Conservation (phyloP, 2,113 vertebrate species). For the Campylomormyrus tamandua region DNA sequence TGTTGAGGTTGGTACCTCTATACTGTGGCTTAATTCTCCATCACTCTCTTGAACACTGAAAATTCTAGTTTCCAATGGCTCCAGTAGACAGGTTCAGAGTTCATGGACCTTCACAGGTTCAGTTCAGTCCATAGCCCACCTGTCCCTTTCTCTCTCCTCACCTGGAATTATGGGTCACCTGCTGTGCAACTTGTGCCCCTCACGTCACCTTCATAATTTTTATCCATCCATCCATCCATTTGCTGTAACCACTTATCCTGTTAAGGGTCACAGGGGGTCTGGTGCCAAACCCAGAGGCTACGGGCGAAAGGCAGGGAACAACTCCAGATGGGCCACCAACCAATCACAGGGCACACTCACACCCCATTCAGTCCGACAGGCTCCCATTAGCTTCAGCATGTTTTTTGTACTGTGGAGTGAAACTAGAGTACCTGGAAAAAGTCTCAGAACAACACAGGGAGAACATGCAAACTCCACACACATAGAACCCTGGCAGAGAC, state of each 20-base stretch:
- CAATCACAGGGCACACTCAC: background rate
- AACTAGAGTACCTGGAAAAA: background rate
- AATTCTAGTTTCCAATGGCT: background rate
- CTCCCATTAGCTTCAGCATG: background rate
- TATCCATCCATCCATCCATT: background rate
- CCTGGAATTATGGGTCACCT: background rate
- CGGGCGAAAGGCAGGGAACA: too few relatives aligned
- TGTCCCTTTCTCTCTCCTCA: background rate
- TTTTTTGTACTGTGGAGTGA: background rate
- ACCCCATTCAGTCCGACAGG: background rate
- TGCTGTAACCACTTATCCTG: background rate
- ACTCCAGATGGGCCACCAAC: too few relatives aligned
- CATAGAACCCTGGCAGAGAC: background rate
- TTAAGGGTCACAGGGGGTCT: too few relatives aligned
- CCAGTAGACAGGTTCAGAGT: background rate
- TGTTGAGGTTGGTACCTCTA: background rate
- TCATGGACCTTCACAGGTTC: background rate
- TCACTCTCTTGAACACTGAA: too few relatives aligned
- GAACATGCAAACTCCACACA: background rate
- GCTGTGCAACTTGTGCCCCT: background rate
- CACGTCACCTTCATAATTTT: background rate
- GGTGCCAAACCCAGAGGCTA: too few relatives aligned
- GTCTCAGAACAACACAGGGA: background rate
- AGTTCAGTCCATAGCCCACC: background rate
- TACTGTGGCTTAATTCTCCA: background rate